Base-by-base conservation (phyloP, 2,113 vertebrate genomes). In the Chaenocephalus aceratus region DNA sequence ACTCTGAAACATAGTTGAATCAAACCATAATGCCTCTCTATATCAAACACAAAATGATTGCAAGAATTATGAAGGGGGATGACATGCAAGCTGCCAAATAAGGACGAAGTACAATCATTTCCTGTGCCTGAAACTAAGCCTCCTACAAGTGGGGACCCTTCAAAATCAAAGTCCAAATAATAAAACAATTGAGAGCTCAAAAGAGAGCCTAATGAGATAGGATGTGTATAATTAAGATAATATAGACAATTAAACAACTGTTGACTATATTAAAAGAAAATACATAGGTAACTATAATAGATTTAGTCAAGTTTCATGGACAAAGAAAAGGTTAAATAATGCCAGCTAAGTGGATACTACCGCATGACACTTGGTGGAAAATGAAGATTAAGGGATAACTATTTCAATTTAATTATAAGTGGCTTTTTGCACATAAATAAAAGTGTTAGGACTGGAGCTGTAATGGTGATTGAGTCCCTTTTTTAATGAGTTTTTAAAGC, bases 81-180 rank as follows among this genome's bases (percentile, higher is more conserved):
- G 4, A 45, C 30, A 10, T 18, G 8, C 0, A 13, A 60, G 41
- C n/a, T 61, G 10, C 11, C 21, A 3, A 68, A 67, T 23, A 72
- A 41, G 12, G 18, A 59, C n/a, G 57, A 16, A 54, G 8, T 18
- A 14, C 12, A 48, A 21, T 4, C 21, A 30, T 26, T 52, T 45
- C 30, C 15, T 30, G 16, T n/a, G 18, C 2, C 36, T 23, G 14
- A 44, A 45, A 26, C 2, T 41, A 14, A 0, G 4, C 2, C 51
- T 21, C 21, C 16, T 10, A 13, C 13, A 10, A 10, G 0, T 13
- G 1, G 34, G 6, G 6, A 2, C n/a, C 51, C 45, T 79, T 71
- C 60, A 79, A 65, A 79, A 66, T 75, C 80, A 79, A 70, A 72
- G 59, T 9, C 21, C 6, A 1, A 18, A 34, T 10, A 16, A 49